phyloP scores from a whole-genome alignment of 2,797 vertebrate genomes.

The Falco concolor region DNA sequence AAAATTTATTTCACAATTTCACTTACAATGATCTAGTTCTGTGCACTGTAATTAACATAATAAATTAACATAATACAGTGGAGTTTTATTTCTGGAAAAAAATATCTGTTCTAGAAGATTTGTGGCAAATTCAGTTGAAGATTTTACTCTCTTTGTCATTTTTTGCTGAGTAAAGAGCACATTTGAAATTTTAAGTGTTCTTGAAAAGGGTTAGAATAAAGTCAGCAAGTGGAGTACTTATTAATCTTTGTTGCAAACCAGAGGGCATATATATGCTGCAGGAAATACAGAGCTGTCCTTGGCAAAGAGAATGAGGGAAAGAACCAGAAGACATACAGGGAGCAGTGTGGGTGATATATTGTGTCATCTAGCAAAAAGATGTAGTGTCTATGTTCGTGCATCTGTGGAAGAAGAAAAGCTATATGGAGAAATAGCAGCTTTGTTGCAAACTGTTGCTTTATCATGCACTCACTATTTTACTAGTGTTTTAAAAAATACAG shows the following conservation, averaged over 20 bases:
- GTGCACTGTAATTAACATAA: not conserved
- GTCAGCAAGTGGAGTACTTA: not conserved
- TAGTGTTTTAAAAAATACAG: not conserved
- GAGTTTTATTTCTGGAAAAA: not conserved
- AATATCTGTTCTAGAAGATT: not conserved
- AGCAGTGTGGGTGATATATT: not conserved
- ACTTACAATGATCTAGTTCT: not conserved
- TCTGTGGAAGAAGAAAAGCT: not conserved
- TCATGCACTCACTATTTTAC: not conserved
- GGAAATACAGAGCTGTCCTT: not conserved
- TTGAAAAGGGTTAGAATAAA: not conserved
- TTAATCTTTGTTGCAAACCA: not conserved
- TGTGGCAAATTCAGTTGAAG: not conserved
- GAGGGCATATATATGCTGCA: not conserved
- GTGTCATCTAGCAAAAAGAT: not conserved
- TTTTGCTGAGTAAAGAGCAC: not conserved
- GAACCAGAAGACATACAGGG: not conserved
- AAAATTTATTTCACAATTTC: not conserved
- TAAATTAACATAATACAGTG: not conserved
- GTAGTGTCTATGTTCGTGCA: not conserved
- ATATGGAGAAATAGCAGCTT: not conserved
- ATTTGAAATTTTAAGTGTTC: not conserved
- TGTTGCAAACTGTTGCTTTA: not conserved
- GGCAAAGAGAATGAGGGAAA: not conserved
- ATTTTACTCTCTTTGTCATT: not conserved